phyloP scores from a whole-genome alignment of 2,888 invertebrate species.

The Heliconius erato region DNA sequence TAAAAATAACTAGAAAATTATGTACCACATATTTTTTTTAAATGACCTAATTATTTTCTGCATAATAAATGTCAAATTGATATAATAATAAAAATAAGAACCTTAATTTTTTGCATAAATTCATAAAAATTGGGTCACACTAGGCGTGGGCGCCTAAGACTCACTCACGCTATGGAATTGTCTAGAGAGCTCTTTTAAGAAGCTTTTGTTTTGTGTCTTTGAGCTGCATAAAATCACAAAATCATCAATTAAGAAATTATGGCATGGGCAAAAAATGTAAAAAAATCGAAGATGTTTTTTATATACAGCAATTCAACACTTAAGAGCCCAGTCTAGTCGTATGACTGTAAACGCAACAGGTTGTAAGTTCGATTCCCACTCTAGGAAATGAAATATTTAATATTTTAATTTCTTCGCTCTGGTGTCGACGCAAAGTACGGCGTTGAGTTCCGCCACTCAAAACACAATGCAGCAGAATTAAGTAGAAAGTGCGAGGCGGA shows the following conservation, averaged over 20 bases:
- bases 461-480: no score
- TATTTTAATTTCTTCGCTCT: no score
- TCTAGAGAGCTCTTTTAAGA: slow-evolving; percentile 15
- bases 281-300: background rate
- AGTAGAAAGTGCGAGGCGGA: no score
- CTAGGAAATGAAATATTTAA: no score
- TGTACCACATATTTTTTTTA: no score
- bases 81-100: background rate
- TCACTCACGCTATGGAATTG: background rate
- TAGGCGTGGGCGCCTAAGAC: background rate
- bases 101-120: background rate
- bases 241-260: background rate
- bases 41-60: no score
- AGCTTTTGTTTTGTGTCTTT: slow-evolving; percentile 16
- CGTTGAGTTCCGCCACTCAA: no score
- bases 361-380: no score
- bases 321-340: background rate
- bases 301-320: background rate
- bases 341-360: no score
- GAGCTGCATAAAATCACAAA: background rate
- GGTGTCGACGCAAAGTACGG: no score
- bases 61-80: no score
- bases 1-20: no score
- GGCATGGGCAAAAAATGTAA: background rate
- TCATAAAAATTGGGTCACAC: slow-evolving; percentile 18